Conservation (phyloP, 2,113 vertebrate species). For the Oryzias celebensis region DNA sequence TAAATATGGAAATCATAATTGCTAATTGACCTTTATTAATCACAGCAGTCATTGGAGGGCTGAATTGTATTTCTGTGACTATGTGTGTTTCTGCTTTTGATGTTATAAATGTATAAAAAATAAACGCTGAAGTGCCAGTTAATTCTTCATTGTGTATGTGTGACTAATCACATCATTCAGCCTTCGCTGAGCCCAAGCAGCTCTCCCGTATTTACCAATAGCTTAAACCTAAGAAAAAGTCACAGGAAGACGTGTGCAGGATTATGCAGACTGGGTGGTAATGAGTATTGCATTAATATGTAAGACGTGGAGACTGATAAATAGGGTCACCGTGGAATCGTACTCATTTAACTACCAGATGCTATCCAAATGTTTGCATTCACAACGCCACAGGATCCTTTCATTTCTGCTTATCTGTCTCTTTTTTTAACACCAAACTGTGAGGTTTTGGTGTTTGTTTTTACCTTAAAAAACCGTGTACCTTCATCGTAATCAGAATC, state of each 20-base stretch:
- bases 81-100: conserved; percentile 10
- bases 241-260: conserved; percentile 25
- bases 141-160: conserved; percentile 39
- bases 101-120: conserved; percentile 16
- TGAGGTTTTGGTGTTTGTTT: conserved; percentile 53
- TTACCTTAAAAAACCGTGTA: conserved; percentile 27
- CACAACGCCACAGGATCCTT: conserved; percentile 21
- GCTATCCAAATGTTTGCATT: conserved; percentile 41
- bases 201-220: conserved; percentile 73
- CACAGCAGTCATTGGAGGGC: conserved; percentile 65
- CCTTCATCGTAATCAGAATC: conserved; percentile 30
- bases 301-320: conserved; percentile 43
- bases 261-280: conserved; percentile 33
- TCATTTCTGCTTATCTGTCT: conserved; percentile 6
- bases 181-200: conserved; percentile 66
- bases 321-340: conserved; percentile 55
- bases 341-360: conserved; percentile 52
- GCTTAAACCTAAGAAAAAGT: conserved; percentile 58
- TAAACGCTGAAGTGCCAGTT: background rate
- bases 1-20: conserved; percentile 84
- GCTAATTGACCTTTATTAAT: conserved; percentile 84
- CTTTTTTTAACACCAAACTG: conserved; percentile 14
- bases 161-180: conserved; percentile 63
- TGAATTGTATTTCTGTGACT: conserved; percentile 39
- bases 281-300: conserved; percentile 40